Conservation (phyloP, 2,888 invertebrate genomes). For the Eilema caniola region DNA sequence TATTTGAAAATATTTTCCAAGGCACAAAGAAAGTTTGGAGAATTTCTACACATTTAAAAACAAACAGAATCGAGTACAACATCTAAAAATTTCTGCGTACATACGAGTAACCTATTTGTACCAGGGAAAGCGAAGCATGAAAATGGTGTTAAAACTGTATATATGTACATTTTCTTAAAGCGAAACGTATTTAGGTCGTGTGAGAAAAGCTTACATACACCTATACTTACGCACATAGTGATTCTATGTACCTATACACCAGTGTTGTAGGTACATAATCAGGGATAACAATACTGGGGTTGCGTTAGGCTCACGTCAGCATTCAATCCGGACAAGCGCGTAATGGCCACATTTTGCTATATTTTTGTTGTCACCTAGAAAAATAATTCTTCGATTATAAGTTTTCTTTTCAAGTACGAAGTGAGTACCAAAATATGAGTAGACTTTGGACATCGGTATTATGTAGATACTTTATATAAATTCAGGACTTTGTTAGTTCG, state of each 20-base stretch:
- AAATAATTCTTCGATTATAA: background rate
- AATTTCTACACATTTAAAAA: background rate
- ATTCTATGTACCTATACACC: conserved; percentile 10
- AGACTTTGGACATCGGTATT: background rate
- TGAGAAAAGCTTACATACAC: conserved; percentile 7
- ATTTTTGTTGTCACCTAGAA: conserved; percentile 1
- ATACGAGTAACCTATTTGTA: background rate
- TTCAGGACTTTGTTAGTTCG: background rate
- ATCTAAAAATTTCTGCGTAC: background rate
- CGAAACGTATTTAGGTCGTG: conserved; percentile 3
- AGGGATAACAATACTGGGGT: conserved; percentile 39
- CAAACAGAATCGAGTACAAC: background rate
- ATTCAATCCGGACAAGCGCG: conserved; percentile 46
- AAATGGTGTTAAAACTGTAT: conserved; percentile 7
- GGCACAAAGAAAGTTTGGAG: background rate
- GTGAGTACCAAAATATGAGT: background rate
- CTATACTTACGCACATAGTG: conserved; percentile 8
- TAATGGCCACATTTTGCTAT: conserved; percentile 1
- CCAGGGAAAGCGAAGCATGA: background rate
- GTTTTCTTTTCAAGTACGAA: background rate
- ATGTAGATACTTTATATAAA: background rate
- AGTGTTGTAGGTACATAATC: conserved; percentile 17
- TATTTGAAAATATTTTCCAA: background rate
- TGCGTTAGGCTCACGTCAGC: conserved; percentile 35
- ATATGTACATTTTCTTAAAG: conserved; percentile 5